A percentile compares a stretch with the other conserved stretches of the same genome.
Evolutionary conservation across 2,888 invertebrate genomes (phyloP).

Genomic region (Cheiracanthium punctorium): DNA sequence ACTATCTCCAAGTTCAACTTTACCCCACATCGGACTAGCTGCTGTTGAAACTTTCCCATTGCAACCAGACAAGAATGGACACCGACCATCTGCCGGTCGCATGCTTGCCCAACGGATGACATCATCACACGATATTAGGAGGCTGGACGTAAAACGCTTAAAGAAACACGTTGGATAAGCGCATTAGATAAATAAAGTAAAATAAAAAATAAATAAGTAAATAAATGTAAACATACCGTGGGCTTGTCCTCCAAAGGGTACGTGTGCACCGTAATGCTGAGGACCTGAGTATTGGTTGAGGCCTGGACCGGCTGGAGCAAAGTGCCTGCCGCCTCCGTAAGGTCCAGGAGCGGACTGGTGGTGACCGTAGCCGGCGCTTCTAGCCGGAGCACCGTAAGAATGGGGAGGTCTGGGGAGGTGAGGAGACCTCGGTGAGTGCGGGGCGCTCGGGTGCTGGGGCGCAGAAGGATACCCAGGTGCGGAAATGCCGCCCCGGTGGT

Average conservation of each 20-base stretch:
- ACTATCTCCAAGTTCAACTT: too few species aligned
- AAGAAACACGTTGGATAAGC: too few species aligned
- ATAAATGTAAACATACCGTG: too few species aligned
- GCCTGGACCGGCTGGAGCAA: neutral
- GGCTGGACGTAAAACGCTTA: too few species aligned
- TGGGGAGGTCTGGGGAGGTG: neutral
- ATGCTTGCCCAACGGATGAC: too few species aligned
- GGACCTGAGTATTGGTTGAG: constrained; percentile 19
- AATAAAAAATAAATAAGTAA: too few species aligned
- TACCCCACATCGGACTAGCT: too few species aligned
- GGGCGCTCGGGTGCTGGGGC: constrained; percentile 3
- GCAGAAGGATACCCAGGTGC: constrained; percentile 6
- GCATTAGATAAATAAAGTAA: too few species aligned
- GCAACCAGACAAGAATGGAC: too few species aligned
- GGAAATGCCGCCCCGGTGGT: constrained; percentile 1
- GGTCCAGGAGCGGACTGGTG: neutral
- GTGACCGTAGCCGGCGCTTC: neutral
- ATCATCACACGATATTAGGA: too few species aligned
- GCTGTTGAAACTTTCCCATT: too few species aligned
- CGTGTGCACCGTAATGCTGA: neutral
- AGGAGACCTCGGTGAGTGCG: neutral
- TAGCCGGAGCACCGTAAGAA: neutral
- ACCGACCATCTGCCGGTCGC: too few species aligned
- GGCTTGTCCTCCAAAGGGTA: constrained; percentile 25
- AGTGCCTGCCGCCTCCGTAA: constrained; percentile 25